A percentile compares a stretch with the other conserved stretches of the same genome.
Evolutionary conservation across 2,888 invertebrate species (phyloP).

Genomic region (Melangyna quadrimaculata): DNA sequence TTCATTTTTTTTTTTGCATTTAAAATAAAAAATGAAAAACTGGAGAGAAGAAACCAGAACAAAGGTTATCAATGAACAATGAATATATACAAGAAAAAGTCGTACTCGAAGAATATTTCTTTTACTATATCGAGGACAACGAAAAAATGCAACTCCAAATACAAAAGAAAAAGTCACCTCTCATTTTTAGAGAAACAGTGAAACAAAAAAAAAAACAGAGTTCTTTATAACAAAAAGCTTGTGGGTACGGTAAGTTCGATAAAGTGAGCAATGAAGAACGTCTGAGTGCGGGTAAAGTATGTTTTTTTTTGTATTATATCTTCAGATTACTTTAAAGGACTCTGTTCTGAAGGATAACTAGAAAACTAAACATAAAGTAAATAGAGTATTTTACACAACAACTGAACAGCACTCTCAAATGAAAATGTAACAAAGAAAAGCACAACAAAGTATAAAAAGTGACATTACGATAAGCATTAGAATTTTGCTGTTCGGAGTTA

Average conservation of each 20-base stretch:
- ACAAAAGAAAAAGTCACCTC: not conserved
- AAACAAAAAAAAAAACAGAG: not conserved
- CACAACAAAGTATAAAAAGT: not conserved
- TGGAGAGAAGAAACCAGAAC: not conserved
- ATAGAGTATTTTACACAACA: not conserved
- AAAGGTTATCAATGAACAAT: slow-evolving; percentile 5
- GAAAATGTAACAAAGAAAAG: not conserved
- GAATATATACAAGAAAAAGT: not conserved
- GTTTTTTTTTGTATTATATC: not conserved
- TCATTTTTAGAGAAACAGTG: not conserved
- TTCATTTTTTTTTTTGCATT: not conserved
- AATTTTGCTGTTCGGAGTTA: not conserved
- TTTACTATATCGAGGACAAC: not conserved
- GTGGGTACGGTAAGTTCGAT: not conserved
- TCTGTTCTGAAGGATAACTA: not conserved
- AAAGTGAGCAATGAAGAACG: not conserved
- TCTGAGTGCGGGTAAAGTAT: not conserved
- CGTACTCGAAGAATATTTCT: not conserved
- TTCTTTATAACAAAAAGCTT: not conserved
- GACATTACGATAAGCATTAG: not conserved
- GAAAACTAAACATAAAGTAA: not conserved
- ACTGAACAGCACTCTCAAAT: too few relatives aligned
- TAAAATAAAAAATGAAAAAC: not conserved
- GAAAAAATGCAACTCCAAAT: not conserved
- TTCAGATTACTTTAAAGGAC: not conserved